Base-by-base conservation (phyloP, 2,113 vertebrate species). In the Paratilapia polleni region DNA sequence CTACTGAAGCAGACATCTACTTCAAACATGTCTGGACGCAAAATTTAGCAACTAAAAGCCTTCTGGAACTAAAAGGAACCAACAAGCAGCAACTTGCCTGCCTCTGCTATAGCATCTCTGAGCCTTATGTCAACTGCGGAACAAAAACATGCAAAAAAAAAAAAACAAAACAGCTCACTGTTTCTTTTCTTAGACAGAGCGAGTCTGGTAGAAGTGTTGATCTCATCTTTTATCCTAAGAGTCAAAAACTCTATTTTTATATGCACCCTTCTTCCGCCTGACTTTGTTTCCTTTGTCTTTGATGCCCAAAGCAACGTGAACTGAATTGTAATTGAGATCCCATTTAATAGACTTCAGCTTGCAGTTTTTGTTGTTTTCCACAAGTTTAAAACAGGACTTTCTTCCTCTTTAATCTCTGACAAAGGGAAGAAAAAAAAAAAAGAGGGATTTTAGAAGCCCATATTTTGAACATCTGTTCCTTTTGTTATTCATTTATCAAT, bases 31-130 rank as follows among this genome's bases (percentile, higher is more conserved):
- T 88, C 87, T 82, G 86, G 90, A 81, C 91, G 89, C 74, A 93
- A 83, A 89, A 38, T 49, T 56, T 14, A 74, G 36, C 62, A 22
- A 64, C 80, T 24, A 58, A 73, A 11, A 70, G 31, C 68, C 81
- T 81, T 87, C 47, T 56, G 62, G 49, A 85, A 62, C 47, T 78
- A 26, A 80, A 64, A 66, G 6, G 22, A 80, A 73, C 74, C 66
- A 20, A 61, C 94, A 86, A 84, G 94, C 70, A 57, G 61, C 54
- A 81, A 93, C 95, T 86, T 94, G 94, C 79, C 91, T 62, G 12
- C 57, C 49, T 54, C 20, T 52, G 68, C 59, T 38, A 75, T 61
- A 85, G 75, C 82, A 74, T 74, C 82, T 83, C 43, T 15, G 17
- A 1, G 3, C 64, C 79, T 75, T 79, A 57, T 59, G 19, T 62